phyloP scores from a whole-genome alignment of 2,113 vertebrate species.

The Megalops atlanticus region DNA sequence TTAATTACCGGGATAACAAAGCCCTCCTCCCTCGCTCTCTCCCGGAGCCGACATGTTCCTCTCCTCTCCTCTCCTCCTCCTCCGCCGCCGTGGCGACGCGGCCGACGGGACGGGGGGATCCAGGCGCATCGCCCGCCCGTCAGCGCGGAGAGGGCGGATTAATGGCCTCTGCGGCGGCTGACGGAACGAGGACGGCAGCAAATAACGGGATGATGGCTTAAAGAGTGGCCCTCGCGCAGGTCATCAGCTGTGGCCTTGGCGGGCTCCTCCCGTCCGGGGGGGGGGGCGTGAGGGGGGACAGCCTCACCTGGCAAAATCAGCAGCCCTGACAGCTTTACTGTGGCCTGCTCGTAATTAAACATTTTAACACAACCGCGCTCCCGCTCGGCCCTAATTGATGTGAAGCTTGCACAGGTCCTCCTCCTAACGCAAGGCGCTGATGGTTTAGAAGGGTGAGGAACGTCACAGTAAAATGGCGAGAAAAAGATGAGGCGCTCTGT shows the following conservation, averaged over 20 bases:
- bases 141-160: slow-evolving; percentile 30
- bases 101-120: slow-evolving; percentile 31
- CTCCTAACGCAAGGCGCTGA: slow-evolving; percentile 32
- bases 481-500: background rate
- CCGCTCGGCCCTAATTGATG: slow-evolving; percentile 15
- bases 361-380: slow-evolving; percentile 29
- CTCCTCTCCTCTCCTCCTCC: slow-evolving; percentile 45
- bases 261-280: slow-evolving; percentile 36
- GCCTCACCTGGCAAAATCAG: slow-evolving; percentile 64
- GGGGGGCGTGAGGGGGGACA: slow-evolving; percentile 47
- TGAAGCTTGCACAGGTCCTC: slow-evolving; percentile 1
- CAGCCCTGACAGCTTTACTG: slow-evolving; percentile 53
- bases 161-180: slow-evolving; percentile 53
- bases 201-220: slow-evolving; percentile 62
- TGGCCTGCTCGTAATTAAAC: slow-evolving; percentile 43
- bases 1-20: slow-evolving; percentile 88
- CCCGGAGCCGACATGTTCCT: slow-evolving; percentile 39
- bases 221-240: slow-evolving; percentile 55
- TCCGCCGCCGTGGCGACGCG: slow-evolving; percentile 28
- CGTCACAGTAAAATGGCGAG: slow-evolving; percentile 11
- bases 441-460: slow-evolving; percentile 36
- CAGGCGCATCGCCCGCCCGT: slow-evolving; percentile 39
- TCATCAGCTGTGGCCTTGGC: slow-evolving; percentile 62
- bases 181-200: slow-evolving; percentile 57
- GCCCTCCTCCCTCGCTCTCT: slow-evolving; percentile 67